Conservation (phyloP, 2,797 vertebrate genomes). For the Bradypodion pumilum region DNA sequence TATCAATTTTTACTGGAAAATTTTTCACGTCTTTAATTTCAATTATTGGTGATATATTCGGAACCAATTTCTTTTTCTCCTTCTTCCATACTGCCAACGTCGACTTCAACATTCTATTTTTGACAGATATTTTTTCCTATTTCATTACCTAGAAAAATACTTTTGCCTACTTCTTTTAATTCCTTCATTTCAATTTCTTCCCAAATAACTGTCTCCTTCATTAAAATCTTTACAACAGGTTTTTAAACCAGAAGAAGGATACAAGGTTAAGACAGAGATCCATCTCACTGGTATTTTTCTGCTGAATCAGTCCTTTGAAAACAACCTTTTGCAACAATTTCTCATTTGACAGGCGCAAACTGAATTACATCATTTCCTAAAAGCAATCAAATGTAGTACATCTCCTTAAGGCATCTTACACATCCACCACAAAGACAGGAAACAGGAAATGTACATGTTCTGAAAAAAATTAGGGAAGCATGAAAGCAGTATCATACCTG, state of each 20-base stretch:
- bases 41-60: too few species aligned
- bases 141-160: too few species aligned
- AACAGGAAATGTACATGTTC: slow-evolving; percentile 81
- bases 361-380: slow-evolving; percentile 86
- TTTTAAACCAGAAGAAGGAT: background rate
- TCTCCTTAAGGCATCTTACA: slow-evolving; percentile 78
- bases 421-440: slow-evolving; percentile 78
- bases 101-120: too few species aligned
- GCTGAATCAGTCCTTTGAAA: slow-evolving; percentile 60
- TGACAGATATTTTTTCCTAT: too few species aligned
- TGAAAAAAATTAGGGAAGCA: slow-evolving; percentile 59
- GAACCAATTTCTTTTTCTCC: too few species aligned
- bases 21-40: too few species aligned
- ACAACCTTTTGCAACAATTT: slow-evolving; percentile 76
- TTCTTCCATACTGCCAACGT: too few species aligned
- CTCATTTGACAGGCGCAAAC: slow-evolving; percentile 79
- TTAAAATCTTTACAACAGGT: too few species aligned
- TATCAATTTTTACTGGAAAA: too few species aligned
- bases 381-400: slow-evolving; percentile 77
- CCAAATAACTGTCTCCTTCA: too few species aligned
- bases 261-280: background rate
- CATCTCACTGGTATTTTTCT: slow-evolving; percentile 37
- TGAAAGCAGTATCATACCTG: slow-evolving; percentile 44
- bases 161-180: too few species aligned
- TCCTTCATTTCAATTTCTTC: too few species aligned